These are phyloP conservation scores for Ornithoptera alexandrae DNA, from an alignment of 2,888 invertebrate genomes.

Conservation along the genomic window DNA sequence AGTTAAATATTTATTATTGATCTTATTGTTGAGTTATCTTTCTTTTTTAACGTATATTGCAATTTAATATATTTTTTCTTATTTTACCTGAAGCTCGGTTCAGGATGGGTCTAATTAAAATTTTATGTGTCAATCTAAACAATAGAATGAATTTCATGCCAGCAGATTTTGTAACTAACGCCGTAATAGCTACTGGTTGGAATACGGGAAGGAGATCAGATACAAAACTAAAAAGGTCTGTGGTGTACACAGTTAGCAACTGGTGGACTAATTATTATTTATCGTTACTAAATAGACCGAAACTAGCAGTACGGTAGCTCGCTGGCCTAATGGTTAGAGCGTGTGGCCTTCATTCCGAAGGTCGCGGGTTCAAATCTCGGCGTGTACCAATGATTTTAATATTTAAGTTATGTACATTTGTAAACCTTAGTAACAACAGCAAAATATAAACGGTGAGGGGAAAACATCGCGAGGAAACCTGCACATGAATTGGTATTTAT, in stretches of 20 bases:
- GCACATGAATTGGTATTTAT: no score
- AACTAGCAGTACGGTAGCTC: background rate
- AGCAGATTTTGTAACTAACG: constrained; percentile 39
- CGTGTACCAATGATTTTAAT: no score
- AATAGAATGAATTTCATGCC: constrained; percentile 36
- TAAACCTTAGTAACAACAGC: no score
- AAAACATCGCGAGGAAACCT: no score
- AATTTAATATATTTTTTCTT: background rate
- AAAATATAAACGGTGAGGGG: no score
- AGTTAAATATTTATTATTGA: background rate
- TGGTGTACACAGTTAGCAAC: constrained; percentile 18
- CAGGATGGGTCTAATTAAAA: constrained; percentile 16
- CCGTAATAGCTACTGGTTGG: constrained; percentile 35
- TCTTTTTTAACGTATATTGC: background rate
- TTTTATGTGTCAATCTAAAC: constrained; percentile 15
- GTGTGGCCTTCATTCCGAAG: no score
- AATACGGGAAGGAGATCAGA: constrained; percentile 4
- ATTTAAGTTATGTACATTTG: no score
- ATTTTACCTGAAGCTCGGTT: constrained; percentile 19
- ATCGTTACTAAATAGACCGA: background rate
- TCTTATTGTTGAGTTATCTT: background rate
- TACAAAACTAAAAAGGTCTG: background rate
- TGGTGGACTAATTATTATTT: constrained; percentile 13
- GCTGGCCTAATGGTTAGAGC: no score
- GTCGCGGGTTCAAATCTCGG: no score